phyloP scores from a whole-genome alignment of 2,888 invertebrate species.

The Deilephila porcellus region DNA sequence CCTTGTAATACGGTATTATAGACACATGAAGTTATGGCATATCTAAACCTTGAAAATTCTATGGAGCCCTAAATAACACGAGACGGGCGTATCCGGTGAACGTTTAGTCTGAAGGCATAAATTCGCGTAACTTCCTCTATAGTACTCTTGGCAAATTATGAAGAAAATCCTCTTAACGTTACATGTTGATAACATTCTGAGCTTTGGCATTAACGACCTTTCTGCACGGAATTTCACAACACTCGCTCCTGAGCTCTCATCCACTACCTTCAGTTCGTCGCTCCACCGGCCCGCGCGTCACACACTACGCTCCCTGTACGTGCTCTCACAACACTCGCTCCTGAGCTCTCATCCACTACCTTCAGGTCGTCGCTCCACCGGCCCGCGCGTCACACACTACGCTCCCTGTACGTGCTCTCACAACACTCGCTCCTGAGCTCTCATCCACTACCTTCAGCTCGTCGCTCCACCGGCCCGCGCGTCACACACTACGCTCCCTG shows the following conservation, averaged over 20 bases:
- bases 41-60: slow-evolving; percentile 29
- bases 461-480: slow-evolving; percentile 20
- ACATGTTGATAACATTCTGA: slow-evolving; percentile 2
- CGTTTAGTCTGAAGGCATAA: slow-evolving; percentile 36
- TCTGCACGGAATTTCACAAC: neutral
- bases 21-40: neutral
- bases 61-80: slow-evolving; percentile 34
- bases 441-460: slow-evolving; percentile 14
- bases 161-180: slow-evolving; percentile 23
- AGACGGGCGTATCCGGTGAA: slow-evolving; percentile 34
- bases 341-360: slow-evolving; percentile 21
- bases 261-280: slow-evolving; percentile 10
- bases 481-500: no score
- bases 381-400: slow-evolving; percentile 10
- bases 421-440: slow-evolving; percentile 4
- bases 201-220: neutral
- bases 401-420: neutral
- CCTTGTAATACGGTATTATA: no score
- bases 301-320: neutral
- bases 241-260: slow-evolving; percentile 8
- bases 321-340: neutral
- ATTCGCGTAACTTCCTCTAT: slow-evolving; percentile 31
- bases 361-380: slow-evolving; percentile 6
- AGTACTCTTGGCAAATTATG: slow-evolving; percentile 26
- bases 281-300: slow-evolving; percentile 22